Evolutionary conservation across 2,113 vertebrate species (phyloP).

Genomic region (Lepisosteus osseus): DNA sequence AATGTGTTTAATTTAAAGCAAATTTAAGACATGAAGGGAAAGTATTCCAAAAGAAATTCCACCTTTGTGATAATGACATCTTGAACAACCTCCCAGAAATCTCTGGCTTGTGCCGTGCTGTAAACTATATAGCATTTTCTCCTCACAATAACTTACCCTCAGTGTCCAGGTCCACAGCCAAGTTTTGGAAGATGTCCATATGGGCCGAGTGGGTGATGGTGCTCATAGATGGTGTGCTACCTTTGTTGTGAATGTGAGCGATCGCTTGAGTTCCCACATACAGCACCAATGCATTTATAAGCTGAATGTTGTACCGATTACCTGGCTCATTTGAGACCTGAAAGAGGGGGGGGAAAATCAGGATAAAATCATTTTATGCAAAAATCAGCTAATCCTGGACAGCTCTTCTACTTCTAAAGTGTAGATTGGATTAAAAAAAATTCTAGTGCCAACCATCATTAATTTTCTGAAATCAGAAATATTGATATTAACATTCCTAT

Average conservation of each 20-base stretch:
- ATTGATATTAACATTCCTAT: no score
- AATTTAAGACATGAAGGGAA: no score
- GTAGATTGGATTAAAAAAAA: neutral
- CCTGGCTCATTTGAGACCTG: slow-evolving; percentile 97
- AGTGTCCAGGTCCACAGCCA: slow-evolving; percentile 96
- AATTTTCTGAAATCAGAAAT: no score
- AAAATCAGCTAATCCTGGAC: neutral
- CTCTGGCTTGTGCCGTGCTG: no score
- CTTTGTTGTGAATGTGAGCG: slow-evolving; percentile 98
- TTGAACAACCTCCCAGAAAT: no score
- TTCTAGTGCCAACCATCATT: neutral
- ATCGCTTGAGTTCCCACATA: slow-evolving; percentile 98
- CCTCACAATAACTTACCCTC: slow-evolving; percentile 69
- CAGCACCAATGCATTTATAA: slow-evolving; percentile 96
- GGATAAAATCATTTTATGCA: no score
- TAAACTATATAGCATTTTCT: no score
- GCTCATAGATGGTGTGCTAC: slow-evolving; percentile 98
- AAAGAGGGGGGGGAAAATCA: neutral
- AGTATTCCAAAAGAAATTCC: no score
- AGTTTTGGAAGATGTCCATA: slow-evolving; percentile 99
- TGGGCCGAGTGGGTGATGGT: slow-evolving; percentile 98
- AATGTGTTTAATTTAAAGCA: no score
- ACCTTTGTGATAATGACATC: no score
- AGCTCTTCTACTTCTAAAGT: neutral
- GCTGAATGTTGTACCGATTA: slow-evolving; percentile 98